Base-by-base conservation (phyloP, 1,140 invertebrate genomes). In the Temnothorax longispinosus region DNA sequence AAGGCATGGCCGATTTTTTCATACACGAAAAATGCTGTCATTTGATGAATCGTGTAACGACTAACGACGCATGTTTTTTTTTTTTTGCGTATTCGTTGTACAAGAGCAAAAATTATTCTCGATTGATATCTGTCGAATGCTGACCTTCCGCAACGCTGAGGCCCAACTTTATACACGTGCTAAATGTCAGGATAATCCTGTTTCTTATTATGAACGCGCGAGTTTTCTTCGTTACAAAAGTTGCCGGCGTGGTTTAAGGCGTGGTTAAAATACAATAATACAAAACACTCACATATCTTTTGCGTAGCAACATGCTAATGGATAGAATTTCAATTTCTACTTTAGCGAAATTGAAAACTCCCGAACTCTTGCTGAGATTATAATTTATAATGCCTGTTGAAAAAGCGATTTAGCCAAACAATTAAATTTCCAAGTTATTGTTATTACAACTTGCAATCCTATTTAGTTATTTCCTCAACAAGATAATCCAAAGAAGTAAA, bases 21-120 rank as follows among this genome's bases (percentile, higher is more conserved):
- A 38, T 15, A 54, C 35, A 60, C 69, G 72, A 85, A 82, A 85
- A 91, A 64, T 50, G 38, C 32, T 27, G 54, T 27, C 32, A 47
- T 11, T 64, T 6, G 32, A 64, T 64, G 15, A 44, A n/a, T 27
- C 69, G 32, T 72, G 18, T 35, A 27, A 47, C 27, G 1, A 27
- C 27, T 27, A 27, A 27, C 11, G 64, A 65, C 35, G 27, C 27
- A 69, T 27, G 13, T 38, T 74, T 52, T 21, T 74, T 52, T 52
- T 74, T 54, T 3, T 74, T 21, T 27, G 27, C 38, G 74, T 4
- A 77, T 62, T 35, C 15, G 15, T 2, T 18, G 18, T 56, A 50
- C 35, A 44, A 77, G 15, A 60, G 2, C 11, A 60, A 76, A 3
- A 62, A 35, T 47, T 2, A 41, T 35, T n/a, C 27, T 71, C n/a